Evolutionary conservation across 2,113 vertebrate genomes (phyloP).

Genomic region (Sapajus apella): DNA sequence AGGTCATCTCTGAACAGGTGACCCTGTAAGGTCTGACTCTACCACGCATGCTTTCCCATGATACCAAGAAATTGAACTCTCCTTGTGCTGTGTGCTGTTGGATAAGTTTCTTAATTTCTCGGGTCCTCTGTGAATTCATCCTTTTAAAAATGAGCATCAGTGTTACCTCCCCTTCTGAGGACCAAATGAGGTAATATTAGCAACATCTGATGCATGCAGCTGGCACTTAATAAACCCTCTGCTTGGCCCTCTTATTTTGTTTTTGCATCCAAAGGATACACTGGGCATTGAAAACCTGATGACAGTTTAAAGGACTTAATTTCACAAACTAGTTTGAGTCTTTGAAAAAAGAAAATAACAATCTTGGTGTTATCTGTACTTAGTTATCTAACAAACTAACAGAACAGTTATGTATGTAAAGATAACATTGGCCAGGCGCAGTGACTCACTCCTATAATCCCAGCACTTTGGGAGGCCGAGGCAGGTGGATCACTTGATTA

Average conservation of each 20-base stretch:
- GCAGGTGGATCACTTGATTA: too few relatives aligned
- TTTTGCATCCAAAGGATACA: neutral
- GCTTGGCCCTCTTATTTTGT: neutral
- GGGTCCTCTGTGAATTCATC: neutral
- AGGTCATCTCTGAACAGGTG: neutral
- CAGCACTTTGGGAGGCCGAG: too few relatives aligned
- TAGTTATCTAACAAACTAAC: neutral
- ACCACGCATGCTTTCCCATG: rapidly evolving
- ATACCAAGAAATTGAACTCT: neutral
- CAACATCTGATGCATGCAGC: rapidly evolving
- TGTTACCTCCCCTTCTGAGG: neutral
- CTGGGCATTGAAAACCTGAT: neutral
- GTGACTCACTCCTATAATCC: too few relatives aligned
- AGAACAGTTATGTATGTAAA: neutral
- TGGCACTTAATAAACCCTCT: neutral
- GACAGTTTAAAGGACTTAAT: neutral
- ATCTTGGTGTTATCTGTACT: neutral
- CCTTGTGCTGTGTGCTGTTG: neutral
- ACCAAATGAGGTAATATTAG: neutral
- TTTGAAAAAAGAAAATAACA: neutral
- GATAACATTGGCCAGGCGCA: neutral
- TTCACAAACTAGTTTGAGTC: neutral
- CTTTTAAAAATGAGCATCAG: neutral
- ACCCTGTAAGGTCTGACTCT: too few relatives aligned
- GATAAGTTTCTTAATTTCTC: neutral